Base-by-base conservation (phyloP, 2,113 vertebrate genomes). In the Gyps fulvus region DNA sequence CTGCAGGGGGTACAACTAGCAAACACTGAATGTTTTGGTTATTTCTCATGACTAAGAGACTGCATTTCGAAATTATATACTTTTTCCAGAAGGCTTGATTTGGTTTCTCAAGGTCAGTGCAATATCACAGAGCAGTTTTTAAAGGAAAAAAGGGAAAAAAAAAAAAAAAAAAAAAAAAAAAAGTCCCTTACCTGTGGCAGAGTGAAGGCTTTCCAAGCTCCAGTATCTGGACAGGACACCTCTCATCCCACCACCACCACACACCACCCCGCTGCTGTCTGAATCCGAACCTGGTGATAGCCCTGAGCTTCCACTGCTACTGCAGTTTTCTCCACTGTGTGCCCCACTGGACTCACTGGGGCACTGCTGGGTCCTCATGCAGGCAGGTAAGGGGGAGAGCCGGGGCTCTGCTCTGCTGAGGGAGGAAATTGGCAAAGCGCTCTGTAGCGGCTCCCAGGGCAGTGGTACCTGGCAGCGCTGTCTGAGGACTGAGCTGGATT, bases 141-240 rank as follows among this genome's bases (percentile, higher is more conserved):
- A 38, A 38, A 38, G 27, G 15, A 70, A 26, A 31, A 8, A 16
- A 8, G 36, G 36, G 7, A 20, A 8, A 5, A 7, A 5, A 16
- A 18, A 55, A 11, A 21, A 38, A 32, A 18, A 27, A 31, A 8
- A 16, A 8, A 5, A 5, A 5, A 14, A 17, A 11, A 5, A 3
- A 6, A 27, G 29, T 13, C 79, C 89, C 98, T 98, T 99, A 99
- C 99, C 99, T 97, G 99, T 98, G 98, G 99, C 98, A 72, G 99
- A 99, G 97, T 99, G 99, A 91, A 99, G 98, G 91, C 99, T 99
- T 98, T 99, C 99, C 97, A 99, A 97, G 98, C 99, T 99, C 99
- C 99, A 99, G 95, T 99, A 99, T 62, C 98, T 98, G 91, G 99
- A 99, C 97, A 99, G 98, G 97, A 99, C 98, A 7, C 99, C 99